Evolutionary conservation across 2,797 vertebrate genomes (phyloP), one percentile per base, ranked within the genome.

Genomic region (Thunnus albacares): DNA sequence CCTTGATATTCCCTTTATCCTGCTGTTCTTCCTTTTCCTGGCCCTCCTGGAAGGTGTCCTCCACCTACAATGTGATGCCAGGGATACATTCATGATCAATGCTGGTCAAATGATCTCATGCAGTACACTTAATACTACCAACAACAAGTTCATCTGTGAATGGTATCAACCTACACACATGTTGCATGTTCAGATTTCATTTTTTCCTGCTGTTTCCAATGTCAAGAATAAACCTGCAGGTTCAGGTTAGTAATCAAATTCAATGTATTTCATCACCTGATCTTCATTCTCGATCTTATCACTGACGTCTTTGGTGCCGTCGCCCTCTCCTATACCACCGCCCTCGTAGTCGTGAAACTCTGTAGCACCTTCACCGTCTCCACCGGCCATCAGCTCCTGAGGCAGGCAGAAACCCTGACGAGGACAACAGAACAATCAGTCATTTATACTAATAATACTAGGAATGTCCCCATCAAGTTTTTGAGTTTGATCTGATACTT

Each of bases 271-370:
- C 53, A 20, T 71, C 91, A 97, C 98, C 97, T 99, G 98, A 69
- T 99, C 98, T 94, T 99, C 98, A 14, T 96, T 97, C 92, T 99
- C 98, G 75, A 99, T 98, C 94, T 97, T 97, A 90, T 99, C 96
- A 12, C 98, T 99, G 90, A 99, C 96, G 45, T 99, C 98, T 91
- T 98, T 99, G 84, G 86, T 85, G 70, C 98, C 98, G 79, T 99
- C 97, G 1, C 98, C 98, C 83, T 99, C 97, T 87, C 98, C 98
- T 35, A 99, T 96, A 13, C 98, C 98, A 3, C 97, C 97, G 0
- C 97, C 97, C 64, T 99, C 97, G 0, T 97, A 97, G 91, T 99
- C 96, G 56, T 98, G 97, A 75, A 99, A 99, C 73, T 99, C 93
- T 3, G 96, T 96, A 67, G 97, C 95, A 53, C 97, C 97, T 38